phyloP scores from a whole-genome alignment of 2,797 vertebrate genomes.

The Spinus olivaceus region DNA sequence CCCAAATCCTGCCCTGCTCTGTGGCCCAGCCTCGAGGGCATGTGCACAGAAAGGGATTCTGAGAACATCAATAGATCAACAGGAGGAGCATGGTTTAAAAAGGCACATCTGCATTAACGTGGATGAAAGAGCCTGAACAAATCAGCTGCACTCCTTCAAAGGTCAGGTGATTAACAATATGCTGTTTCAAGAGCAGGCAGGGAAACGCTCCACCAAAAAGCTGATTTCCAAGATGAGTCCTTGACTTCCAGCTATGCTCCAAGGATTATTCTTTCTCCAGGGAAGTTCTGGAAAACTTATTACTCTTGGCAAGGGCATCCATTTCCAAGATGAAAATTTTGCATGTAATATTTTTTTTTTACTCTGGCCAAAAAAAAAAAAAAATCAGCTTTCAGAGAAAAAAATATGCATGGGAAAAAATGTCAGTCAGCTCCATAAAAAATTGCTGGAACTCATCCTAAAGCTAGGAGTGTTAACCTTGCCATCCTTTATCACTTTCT shows the following conservation, averaged over 20 bases:
- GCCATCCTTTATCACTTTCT: neutral
- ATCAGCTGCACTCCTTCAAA: neutral
- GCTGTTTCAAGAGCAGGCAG: neutral
- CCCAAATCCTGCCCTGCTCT: neutral
- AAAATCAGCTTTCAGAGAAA: neutral
- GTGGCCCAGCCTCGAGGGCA: neutral
- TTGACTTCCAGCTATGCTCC: constrained; percentile 22
- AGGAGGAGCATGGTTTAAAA: neutral
- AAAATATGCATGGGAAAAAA: neutral
- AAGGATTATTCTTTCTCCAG: neutral
- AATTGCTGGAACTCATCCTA: constrained; percentile 1
- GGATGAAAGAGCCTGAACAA: constrained; percentile 11
- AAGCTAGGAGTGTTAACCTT: neutral
- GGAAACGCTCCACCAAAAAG: neutral
- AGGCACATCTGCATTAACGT: constrained; percentile 27
- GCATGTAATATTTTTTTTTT: neutral
- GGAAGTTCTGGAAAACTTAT: neutral
- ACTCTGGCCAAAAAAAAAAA: neutral
- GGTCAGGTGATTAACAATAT: constrained; percentile 16
- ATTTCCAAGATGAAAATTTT: neutral
- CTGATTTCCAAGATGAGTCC: neutral
- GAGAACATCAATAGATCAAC: neutral
- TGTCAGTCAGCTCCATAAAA: neutral
- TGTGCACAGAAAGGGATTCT: neutral
- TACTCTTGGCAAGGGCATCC: neutral